Conservation (phyloP, 2,113 vertebrate species). For the Cyanoliseus patagonus region DNA sequence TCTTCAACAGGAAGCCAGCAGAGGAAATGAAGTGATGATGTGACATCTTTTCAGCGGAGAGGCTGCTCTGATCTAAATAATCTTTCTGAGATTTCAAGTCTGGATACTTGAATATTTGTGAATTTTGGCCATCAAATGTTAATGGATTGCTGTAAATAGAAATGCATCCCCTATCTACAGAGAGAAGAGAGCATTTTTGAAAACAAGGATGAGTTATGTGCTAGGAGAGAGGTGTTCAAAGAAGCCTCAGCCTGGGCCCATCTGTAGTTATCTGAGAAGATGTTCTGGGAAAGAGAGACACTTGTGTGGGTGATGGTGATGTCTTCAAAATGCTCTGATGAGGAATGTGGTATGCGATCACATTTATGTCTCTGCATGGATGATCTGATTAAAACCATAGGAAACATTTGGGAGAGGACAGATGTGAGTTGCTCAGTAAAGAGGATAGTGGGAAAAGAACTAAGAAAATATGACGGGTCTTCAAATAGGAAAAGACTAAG, state of each 20-base stretch:
- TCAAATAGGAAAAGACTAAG: not conserved
- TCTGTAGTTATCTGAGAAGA: not conserved
- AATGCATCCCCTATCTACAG: not conserved
- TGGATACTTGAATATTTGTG: not conserved
- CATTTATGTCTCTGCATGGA: not conserved
- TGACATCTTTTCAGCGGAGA: not conserved
- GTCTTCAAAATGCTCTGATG: not conserved
- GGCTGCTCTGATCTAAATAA: not conserved
- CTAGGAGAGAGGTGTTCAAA: not conserved
- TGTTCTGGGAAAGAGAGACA: not conserved
- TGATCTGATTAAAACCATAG: not conserved
- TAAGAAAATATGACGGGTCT: not conserved
- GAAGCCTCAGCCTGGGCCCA: not conserved
- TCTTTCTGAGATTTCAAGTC: not conserved
- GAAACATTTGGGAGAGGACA: not conserved
- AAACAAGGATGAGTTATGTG: not conserved
- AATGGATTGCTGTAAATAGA: not conserved
- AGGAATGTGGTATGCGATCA: not conserved
- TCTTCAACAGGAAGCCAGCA: not conserved
- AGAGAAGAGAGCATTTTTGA: not conserved
- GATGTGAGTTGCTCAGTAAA: not conserved
- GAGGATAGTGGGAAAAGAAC: not conserved
- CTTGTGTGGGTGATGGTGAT: not conserved
- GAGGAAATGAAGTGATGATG: not conserved
- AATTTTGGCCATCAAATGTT: not conserved